These are phyloP conservation scores for Drosophila aldrichi DNA, from an alignment of 2,888 invertebrate genomes.

Conservation along the genomic window DNA sequence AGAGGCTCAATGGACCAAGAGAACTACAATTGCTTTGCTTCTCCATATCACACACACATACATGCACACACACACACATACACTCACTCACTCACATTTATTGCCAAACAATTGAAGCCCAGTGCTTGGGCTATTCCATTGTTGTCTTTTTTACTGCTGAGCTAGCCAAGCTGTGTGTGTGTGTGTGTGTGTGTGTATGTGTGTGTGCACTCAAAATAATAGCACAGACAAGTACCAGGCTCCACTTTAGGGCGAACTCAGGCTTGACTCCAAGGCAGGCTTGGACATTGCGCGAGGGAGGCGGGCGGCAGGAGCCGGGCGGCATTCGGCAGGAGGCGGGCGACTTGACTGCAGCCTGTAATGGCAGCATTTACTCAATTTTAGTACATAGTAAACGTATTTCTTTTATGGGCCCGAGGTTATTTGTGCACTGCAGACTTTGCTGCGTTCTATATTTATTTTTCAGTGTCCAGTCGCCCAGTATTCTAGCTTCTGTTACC, in stretches of 20 bases:
- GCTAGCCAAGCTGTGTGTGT: constrained; percentile 44
- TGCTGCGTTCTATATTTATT: constrained; percentile 53
- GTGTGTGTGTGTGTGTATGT: constrained; percentile 22
- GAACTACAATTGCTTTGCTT: neutral
- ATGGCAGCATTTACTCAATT: constrained; percentile 80
- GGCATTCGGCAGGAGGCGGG: neutral
- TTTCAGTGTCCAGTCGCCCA: constrained; percentile 22
- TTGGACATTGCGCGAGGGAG: neutral
- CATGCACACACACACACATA: neutral
- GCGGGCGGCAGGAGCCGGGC: neutral
- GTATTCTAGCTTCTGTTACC: neutral
- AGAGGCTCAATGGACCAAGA: constrained; percentile 10
- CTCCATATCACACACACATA: neutral
- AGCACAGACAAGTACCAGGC: constrained; percentile 54
- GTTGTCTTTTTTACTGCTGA: constrained; percentile 67
- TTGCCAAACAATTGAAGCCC: constrained; percentile 56
- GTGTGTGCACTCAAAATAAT: constrained; percentile 73
- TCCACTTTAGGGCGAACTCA: constrained; percentile 7
- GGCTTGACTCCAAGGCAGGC: constrained; percentile 5
- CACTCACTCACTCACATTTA: constrained; percentile 36
- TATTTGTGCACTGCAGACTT: constrained; percentile 70
- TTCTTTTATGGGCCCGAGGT: constrained; percentile 73
- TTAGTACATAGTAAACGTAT: constrained; percentile 79
- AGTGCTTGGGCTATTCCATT: constrained; percentile 46
- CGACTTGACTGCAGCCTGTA: constrained; percentile 68